Conservation (phyloP, 2,888 invertebrate genomes). For the Apotomis turbidana region DNA sequence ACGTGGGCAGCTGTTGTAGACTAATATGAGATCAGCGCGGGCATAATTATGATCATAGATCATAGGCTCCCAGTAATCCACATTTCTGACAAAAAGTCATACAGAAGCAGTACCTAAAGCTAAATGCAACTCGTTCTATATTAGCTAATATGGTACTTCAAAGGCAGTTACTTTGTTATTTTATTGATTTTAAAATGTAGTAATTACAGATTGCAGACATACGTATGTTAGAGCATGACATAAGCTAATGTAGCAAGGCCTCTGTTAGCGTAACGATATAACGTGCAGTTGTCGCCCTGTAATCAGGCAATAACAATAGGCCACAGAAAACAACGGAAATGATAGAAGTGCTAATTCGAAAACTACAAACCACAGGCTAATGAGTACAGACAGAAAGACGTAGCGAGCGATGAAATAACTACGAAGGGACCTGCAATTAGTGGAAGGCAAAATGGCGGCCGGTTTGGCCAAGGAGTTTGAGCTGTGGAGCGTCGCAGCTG, state of each 20-base stretch:
- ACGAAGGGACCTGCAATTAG: conserved; percentile 75
- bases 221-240: conserved; percentile 17
- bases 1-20: too few species aligned
- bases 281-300: conserved; percentile 54
- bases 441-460: conserved; percentile 81
- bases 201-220: conserved; percentile 11
- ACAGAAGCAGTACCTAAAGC: too few species aligned
- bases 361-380: conserved; percentile 78
- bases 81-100: too few species aligned
- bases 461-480: conserved; percentile 52
- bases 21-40: too few species aligned
- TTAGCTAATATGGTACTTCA: background rate
- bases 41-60: too few species aligned
- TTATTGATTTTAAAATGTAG: background rate
- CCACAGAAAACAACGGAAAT: conserved; percentile 69
- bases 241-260: conserved; percentile 25
- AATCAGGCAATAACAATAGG: conserved; percentile 70
- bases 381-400: conserved; percentile 68
- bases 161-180: background rate
- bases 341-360: conserved; percentile 81
- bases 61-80: too few species aligned
- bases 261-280: conserved; percentile 43
- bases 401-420: conserved; percentile 78
- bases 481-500: conserved; percentile 40
- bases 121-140: too few species aligned